These are phyloP conservation scores for Cataglyphis livida DNA, from an alignment of 2,888 invertebrate genomes.

Conservation along the genomic window DNA sequence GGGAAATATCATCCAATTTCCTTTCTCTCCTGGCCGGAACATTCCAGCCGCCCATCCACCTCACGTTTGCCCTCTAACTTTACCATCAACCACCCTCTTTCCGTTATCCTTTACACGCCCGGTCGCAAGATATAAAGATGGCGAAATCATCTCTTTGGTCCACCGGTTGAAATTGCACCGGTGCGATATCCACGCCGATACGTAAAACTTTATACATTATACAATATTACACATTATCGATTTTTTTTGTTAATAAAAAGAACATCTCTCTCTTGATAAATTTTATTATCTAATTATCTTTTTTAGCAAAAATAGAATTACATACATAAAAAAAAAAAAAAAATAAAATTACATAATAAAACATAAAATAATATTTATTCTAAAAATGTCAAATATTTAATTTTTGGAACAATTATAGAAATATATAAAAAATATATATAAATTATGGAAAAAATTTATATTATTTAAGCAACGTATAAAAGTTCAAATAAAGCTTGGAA, in stretches of 20 bases:
- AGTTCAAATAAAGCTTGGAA: constrained; percentile 41
- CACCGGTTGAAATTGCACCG: constrained; percentile 31
- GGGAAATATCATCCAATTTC: constrained; percentile 85
- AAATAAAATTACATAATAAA: background rate
- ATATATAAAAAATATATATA: constrained; percentile 5
- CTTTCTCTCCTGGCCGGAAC: constrained; percentile 78
- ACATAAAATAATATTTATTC: background rate
- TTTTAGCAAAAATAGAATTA: background rate
- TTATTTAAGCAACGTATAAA: background rate
- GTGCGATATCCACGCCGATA: constrained; percentile 9
- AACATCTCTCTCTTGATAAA: background rate
- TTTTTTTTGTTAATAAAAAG: background rate
- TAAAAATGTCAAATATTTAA: background rate
- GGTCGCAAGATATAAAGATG: constrained; percentile 57
- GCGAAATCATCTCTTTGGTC: constrained; percentile 37
- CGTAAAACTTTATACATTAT: background rate
- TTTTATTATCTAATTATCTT: constrained; percentile 2
- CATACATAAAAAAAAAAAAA: background rate
- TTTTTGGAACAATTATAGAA: background rate
- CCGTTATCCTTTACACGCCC: constrained; percentile 51
- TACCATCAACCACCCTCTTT: constrained; percentile 62
- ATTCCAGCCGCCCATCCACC: constrained; percentile 71
- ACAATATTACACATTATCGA: background rate
- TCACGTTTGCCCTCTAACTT: constrained; percentile 68
- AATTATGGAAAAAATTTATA: background rate